phyloP scores from a whole-genome alignment of 2,888 invertebrate species.

The Diachrysia chrysitis region DNA sequence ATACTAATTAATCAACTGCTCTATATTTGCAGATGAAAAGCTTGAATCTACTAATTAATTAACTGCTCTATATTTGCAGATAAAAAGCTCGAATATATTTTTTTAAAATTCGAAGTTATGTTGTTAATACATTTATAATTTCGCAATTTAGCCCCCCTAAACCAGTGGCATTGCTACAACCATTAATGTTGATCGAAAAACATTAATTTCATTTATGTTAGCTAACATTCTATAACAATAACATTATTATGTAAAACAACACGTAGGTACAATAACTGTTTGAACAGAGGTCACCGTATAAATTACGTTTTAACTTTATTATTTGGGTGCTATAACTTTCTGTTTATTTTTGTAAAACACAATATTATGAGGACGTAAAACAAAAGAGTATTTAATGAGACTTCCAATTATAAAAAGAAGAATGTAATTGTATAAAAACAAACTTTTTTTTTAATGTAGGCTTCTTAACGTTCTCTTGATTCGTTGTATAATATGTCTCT shows the following conservation, averaged over 20 bases:
- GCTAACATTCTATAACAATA: too few relatives aligned
- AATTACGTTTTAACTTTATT: constrained; percentile 4
- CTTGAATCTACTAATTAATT: too few relatives aligned
- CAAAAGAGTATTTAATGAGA: neutral
- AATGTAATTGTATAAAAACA: neutral
- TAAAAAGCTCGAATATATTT: too few relatives aligned
- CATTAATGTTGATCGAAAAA: too few relatives aligned
- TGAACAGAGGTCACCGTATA: constrained; percentile 1
- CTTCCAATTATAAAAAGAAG: neutral
- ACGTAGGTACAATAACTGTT: neutral
- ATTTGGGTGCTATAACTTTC: neutral
- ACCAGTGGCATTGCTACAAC: too few relatives aligned
- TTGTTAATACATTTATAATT: too few relatives aligned
- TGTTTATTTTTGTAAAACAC: neutral
- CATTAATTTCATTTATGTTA: too few relatives aligned
- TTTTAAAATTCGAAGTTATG: too few relatives aligned
- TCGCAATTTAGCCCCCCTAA: too few relatives aligned
- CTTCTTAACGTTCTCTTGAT: neutral
- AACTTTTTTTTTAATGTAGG: neutral
- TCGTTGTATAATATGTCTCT: neutral
- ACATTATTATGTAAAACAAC: neutral
- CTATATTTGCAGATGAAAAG: too few relatives aligned
- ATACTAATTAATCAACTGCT: too few relatives aligned
- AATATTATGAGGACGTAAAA: neutral
- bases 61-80: too few relatives aligned